phyloP scores from a whole-genome alignment of 2,113 vertebrate genomes.

The Alligator mississippiensis region DNA sequence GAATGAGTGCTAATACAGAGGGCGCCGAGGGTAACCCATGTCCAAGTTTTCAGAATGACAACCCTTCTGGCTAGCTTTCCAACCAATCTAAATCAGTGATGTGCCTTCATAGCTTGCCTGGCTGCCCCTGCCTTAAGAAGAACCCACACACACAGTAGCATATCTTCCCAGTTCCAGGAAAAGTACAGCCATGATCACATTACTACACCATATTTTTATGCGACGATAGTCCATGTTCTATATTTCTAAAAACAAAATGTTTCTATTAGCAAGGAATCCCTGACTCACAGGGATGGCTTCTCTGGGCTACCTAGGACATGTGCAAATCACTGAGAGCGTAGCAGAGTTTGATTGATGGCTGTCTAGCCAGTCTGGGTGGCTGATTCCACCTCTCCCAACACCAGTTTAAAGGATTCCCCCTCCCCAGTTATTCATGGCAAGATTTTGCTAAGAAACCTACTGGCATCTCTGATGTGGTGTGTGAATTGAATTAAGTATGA shows the following conservation, averaged over 20 bases:
- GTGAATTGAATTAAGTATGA: fast-evolving
- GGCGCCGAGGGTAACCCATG: neutral
- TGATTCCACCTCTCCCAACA: neutral
- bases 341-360: neutral
- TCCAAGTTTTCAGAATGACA: neutral
- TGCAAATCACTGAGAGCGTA: neutral
- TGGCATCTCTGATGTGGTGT: neutral
- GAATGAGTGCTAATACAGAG: neutral
- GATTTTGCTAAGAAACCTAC: neutral
- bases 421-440: neutral
- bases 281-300: neutral
- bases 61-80: neutral
- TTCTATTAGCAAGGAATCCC: neutral
- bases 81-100: neutral
- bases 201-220: neutral
- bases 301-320: too few relatives aligned
- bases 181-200: neutral
- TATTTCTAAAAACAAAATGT: neutral
- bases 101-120: neutral
- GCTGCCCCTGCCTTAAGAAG: neutral
- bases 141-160: neutral
- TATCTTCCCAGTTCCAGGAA: neutral
- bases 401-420: neutral
- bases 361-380: neutral
- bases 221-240: neutral